Conservation (phyloP, 2,888 invertebrate species). For the Acronicta psi region DNA sequence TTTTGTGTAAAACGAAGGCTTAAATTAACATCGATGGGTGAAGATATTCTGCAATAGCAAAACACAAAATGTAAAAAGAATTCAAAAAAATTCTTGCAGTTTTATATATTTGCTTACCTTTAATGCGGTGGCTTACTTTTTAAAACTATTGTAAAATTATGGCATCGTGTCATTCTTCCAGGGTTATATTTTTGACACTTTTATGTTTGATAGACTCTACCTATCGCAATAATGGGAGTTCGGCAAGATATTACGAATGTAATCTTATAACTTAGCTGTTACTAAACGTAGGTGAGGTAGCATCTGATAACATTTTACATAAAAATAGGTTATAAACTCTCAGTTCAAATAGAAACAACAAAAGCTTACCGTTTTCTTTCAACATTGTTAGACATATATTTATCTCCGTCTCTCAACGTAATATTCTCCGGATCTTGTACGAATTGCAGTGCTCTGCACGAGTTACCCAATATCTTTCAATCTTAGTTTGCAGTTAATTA, state of each 20-base stretch:
- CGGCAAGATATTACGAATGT: too few relatives aligned
- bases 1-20: slow-evolving; percentile 33
- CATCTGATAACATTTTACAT: background rate
- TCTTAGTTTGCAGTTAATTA: background rate
- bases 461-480: slow-evolving; percentile 1
- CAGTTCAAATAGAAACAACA: background rate
- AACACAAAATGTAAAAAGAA: slow-evolving; percentile 2
- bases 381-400: background rate
- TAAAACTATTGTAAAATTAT: background rate
- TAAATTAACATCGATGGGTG: slow-evolving; percentile 41
- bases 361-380: background rate
- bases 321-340: background rate
- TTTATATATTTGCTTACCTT: slow-evolving; percentile 1
- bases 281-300: background rate
- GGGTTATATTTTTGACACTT: background rate
- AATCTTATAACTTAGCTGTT: too few relatives aligned
- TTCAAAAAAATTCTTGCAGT: slow-evolving; percentile 1
- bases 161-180: background rate
- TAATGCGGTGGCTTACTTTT: background rate
- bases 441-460: background rate
- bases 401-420: too few relatives aligned
- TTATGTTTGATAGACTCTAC: too few relatives aligned
- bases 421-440: background rate
- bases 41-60: slow-evolving; percentile 32
- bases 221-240: too few relatives aligned